Percentiles rank a stretch among this genome's conserved stretches.
Conservation (phyloP, 2,888 invertebrate species). For the Pycnomerus fuliginosus region DNA sequence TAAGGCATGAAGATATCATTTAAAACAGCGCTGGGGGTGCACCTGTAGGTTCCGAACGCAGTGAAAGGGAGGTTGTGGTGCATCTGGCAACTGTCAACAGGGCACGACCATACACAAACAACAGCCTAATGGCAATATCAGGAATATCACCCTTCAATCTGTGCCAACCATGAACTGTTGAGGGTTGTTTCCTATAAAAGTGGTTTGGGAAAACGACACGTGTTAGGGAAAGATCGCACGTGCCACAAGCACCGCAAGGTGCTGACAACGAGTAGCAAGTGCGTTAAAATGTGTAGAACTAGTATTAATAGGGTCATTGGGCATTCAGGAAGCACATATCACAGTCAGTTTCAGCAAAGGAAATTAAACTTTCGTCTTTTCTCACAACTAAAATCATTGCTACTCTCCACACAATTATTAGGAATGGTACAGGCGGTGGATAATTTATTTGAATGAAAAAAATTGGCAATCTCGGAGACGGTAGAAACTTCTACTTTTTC, state of each 20-base stretch:
- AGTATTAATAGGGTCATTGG: neutral
- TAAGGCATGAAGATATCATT: constrained; percentile 44
- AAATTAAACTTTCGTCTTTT: too few relatives aligned
- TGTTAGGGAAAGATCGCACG: constrained; percentile 51
- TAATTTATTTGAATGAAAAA: too few relatives aligned
- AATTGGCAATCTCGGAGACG: too few relatives aligned
- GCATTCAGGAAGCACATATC: too few relatives aligned
- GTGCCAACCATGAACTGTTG: constrained; percentile 32
- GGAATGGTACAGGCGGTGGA: too few relatives aligned
- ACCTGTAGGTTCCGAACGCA: constrained; percentile 35
- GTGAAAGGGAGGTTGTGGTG: constrained; percentile 13
- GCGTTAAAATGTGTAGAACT: too few relatives aligned
- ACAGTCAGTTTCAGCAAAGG: too few relatives aligned
- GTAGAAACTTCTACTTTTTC: too few relatives aligned
- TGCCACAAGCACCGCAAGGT: constrained; percentile 44
- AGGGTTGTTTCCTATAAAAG: constrained; percentile 30
- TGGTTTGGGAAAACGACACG: constrained; percentile 50
- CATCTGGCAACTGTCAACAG: constrained; percentile 42
- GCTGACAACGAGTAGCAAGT: constrained; percentile 28
- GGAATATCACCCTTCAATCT: constrained; percentile 44
- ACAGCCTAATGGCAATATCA: constrained; percentile 29
- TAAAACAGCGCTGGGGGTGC: constrained; percentile 26
- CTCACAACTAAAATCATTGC: too few relatives aligned
- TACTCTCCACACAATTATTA: too few relatives aligned
- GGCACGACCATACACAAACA: constrained; percentile 32